These are phyloP conservation scores for Pluvialis apricaria DNA, from an alignment of 2,113 vertebrate species.

Conservation along the genomic window DNA sequence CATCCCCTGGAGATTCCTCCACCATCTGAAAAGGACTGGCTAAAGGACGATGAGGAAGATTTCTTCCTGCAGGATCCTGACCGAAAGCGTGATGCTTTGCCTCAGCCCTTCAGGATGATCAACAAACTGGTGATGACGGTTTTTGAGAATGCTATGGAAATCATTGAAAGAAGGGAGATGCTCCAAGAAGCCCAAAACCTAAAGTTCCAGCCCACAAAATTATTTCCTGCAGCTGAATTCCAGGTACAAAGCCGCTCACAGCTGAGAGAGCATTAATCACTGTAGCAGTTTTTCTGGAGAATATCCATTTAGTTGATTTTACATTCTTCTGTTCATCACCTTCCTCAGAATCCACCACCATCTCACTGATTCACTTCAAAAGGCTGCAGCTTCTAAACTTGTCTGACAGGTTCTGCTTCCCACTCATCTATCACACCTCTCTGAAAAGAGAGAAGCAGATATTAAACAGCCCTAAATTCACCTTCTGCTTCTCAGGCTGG, in stretches of 20 bases:
- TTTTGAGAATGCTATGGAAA: conserved; percentile 70
- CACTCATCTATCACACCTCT: not conserved
- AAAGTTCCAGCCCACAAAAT: not conserved
- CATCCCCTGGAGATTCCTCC: conserved; percentile 45
- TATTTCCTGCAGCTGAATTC: conserved; percentile 48
- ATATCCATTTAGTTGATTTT: not conserved
- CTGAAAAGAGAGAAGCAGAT: not conserved
- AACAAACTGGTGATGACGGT: conserved; percentile 69
- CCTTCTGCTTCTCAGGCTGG: not conserved
- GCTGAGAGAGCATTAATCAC: not conserved
- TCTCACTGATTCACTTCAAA: not conserved
- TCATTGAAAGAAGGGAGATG: conserved; percentile 55
- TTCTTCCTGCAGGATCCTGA: conserved; percentile 61
- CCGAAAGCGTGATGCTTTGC: conserved; percentile 48
- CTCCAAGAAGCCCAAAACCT: not conserved
- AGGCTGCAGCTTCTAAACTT: not conserved
- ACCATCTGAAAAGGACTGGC: conserved; percentile 69
- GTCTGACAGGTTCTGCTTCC: conserved; percentile 43
- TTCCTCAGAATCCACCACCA: not conserved
- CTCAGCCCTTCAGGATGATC: conserved; percentile 76
- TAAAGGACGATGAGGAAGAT: conserved; percentile 54
- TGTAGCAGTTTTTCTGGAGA: not conserved
- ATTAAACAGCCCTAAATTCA: not conserved
- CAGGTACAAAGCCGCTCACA: conserved; percentile 66
- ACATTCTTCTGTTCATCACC: not conserved